A percentile compares a stretch with the other conserved stretches of the same genome.
These are phyloP conservation scores for Dinomys branickii DNA, from an alignment of 2,113 vertebrate species.

Conservation along the genomic window DNA sequence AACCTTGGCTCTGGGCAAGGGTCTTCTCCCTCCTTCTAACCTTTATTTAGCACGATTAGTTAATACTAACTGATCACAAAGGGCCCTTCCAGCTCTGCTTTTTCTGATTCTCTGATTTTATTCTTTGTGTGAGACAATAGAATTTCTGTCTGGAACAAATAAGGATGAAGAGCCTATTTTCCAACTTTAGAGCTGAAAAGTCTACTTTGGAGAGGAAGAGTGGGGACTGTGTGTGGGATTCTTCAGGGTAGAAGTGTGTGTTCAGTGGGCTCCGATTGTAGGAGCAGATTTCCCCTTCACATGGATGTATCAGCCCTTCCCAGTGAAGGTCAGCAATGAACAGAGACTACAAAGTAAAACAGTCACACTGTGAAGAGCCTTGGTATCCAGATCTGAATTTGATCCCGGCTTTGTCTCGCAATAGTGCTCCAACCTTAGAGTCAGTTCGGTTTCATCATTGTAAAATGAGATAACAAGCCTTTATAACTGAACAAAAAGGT, in stretches of 20 bases:
- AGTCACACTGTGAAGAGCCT: background rate
- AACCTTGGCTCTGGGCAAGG: background rate
- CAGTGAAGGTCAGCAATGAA: background rate
- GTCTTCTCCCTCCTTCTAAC: background rate
- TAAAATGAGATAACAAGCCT: background rate
- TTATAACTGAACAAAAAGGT: background rate
- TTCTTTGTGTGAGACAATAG: background rate
- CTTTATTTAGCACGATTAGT: background rate
- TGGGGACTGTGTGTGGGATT: background rate
- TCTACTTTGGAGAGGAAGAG: background rate
- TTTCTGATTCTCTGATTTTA: background rate
- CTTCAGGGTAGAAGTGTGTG: background rate
- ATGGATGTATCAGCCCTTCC: rapidly evolving
- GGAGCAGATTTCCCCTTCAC: background rate
- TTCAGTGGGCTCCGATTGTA: background rate
- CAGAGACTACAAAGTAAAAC: too few species aligned
- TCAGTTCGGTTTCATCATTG: background rate
- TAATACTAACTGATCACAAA: background rate
- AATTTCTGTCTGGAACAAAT: background rate
- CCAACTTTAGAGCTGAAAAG: background rate
- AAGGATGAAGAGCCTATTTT: background rate
- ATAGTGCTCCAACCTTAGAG: background rate
- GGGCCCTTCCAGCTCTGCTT: background rate
- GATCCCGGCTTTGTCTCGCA: background rate
- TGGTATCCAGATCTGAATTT: background rate